Base-by-base conservation (phyloP, 2,888 invertebrate genomes). In the Drosophila testacea region DNA sequence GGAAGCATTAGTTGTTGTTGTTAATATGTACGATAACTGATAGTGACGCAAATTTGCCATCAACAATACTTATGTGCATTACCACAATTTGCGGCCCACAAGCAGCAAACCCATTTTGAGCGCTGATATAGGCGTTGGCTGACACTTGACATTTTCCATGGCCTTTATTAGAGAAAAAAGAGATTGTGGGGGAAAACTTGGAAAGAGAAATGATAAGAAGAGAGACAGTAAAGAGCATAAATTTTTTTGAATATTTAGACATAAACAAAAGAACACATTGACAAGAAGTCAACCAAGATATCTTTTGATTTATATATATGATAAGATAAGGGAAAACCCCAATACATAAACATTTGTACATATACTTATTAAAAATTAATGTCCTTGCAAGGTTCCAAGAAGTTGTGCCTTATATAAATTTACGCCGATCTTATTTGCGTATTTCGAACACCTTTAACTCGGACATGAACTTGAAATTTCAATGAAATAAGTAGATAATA, bases 41-140 rank as follows among this genome's bases (percentile, higher is more conserved):
- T 3, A 30, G 7, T 41, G 41, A 9, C 27, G n/a, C 28, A 46
- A 46, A n/a, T 46, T 28, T 28, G n/a, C 28, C 28, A 4, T 30
- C 28, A 46, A 30, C 9, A n/a, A 16, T 13, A 16, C 16, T 16
- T 16, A 30, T 46, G 30, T 7, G 28, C 28, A 13, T 46, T 27
- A 30, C 7, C n/a, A 30, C 30, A 30, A 46, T 9, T 27, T 22
- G 44, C 27, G 44, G 27, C 6, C 38, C 38, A 38, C n/a, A 38
- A 38, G 38, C 38, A 16, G 16, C 4, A 46, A 46, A 46, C n/a
- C 7, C 5, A 4, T 30, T 7, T 4, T 4, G 5, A 30, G 13
- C 30, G n/a, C 9, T 11, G 4, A 30, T 30, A 9, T 47, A 47
- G 47, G 47, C 47, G 47, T 47, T 47, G 47, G 47, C 47, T 32